phyloP scores from a whole-genome alignment of 2,113 vertebrate species.

The Marcusenius ussheri region DNA sequence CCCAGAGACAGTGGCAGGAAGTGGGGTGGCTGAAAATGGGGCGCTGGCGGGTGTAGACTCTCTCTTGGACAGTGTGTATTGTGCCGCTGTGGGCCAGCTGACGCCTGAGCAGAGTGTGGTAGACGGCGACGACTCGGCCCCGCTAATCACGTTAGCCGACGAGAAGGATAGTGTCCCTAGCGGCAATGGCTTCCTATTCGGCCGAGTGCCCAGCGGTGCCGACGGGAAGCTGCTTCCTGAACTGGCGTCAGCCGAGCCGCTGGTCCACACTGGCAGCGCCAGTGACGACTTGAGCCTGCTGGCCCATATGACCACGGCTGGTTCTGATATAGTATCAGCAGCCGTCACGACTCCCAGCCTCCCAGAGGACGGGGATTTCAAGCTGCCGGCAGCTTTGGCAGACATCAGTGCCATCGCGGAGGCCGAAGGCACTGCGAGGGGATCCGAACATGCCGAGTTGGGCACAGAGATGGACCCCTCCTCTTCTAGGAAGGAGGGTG shows the following conservation, averaged over 20 bases:
- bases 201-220: constrained; percentile 74
- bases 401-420: constrained; percentile 76
- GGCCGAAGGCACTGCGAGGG: constrained; percentile 65
- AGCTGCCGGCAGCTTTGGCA: constrained; percentile 69
- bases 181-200: constrained; percentile 89
- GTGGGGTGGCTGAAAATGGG: constrained; percentile 79
- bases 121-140: constrained; percentile 77
- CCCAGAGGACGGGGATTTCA: constrained; percentile 58
- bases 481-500: constrained; percentile 74
- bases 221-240: constrained; percentile 93
- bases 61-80: constrained; percentile 87
- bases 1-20: constrained; percentile 81
- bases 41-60: constrained; percentile 91
- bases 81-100: constrained; percentile 82
- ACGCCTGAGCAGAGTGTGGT: constrained; percentile 71
- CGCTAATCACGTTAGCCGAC: constrained; percentile 90
- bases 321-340: constrained; percentile 72
- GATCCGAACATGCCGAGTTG: constrained; percentile 64
- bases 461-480: constrained; percentile 70
- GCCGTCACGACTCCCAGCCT: constrained; percentile 70
- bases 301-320: constrained; percentile 80
- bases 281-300: constrained; percentile 89
- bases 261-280: constrained; percentile 69
- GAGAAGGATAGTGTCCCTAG: constrained; percentile 88
- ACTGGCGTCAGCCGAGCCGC: constrained; percentile 72